These are phyloP conservation scores for Dryobates pubescens DNA, from an alignment of 2,797 vertebrate species.

Conservation along the genomic window DNA sequence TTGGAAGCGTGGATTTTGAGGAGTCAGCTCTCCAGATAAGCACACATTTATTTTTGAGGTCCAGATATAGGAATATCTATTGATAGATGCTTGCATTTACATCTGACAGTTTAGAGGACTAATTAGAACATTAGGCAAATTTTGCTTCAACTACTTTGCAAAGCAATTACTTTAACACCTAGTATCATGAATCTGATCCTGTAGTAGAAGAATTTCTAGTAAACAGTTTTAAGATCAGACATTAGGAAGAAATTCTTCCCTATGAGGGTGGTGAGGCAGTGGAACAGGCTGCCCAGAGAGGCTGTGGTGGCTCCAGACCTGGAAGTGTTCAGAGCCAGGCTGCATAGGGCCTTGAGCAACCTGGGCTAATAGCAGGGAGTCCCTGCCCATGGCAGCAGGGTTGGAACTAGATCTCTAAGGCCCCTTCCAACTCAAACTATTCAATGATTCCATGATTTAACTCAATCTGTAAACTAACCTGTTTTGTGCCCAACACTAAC, in stretches of 20 bases:
- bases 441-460: neutral
- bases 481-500: neutral
- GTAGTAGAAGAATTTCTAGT: neutral
- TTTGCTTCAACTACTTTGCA: neutral
- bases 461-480: neutral
- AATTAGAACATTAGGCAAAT: neutral
- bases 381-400: too few relatives aligned
- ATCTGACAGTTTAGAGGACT: neutral
- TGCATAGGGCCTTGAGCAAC: too few relatives aligned
- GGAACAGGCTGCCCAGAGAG: too few relatives aligned
- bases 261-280: too few relatives aligned
- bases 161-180: neutral
- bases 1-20: neutral
- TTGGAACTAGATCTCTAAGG: too few relatives aligned
- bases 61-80: neutral
- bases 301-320: too few relatives aligned
- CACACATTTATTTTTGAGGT: neutral
- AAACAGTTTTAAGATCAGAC: neutral
- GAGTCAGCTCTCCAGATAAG: neutral
- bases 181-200: neutral
- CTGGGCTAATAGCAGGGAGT: too few relatives aligned
- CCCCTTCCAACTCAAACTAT: too few relatives aligned
- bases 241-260: too few relatives aligned
- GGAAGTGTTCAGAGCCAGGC: too few relatives aligned
- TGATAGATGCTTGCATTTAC: neutral